A percentile compares a stretch with the other conserved stretches of the same genome.
These are phyloP conservation scores for Semnornis frantzii DNA, from an alignment of 2,113 vertebrate genomes.

Conservation along the genomic window DNA sequence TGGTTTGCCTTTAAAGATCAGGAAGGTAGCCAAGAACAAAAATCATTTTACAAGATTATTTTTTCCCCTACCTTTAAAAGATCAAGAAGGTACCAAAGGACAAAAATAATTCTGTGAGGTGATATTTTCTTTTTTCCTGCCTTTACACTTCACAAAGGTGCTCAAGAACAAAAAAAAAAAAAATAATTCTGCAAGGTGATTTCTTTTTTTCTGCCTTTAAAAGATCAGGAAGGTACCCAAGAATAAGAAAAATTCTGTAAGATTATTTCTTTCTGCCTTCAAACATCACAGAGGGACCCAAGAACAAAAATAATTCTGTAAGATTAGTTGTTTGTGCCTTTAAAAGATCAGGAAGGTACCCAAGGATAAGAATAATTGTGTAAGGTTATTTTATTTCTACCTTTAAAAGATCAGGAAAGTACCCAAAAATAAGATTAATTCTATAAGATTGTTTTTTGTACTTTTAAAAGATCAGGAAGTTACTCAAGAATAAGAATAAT, in stretches of 20 bases:
- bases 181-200: no score
- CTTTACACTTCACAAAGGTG: no score
- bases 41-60: no score
- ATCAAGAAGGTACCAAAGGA: no score
- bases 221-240: background rate
- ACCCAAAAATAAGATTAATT: background rate
- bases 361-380: background rate
- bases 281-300: no score
- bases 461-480: background rate
- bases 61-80: no score
- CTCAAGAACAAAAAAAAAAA: background rate
- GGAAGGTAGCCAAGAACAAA: no score
- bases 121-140: no score
- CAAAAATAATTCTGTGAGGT: no score
- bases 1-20: background rate
- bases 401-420: background rate
- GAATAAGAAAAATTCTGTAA: no score
- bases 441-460: background rate
- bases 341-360: background rate
- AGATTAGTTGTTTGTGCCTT: background rate
- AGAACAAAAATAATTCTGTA: no score
- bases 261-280: no score
- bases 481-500: background rate
- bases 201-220: constrained; percentile 3
- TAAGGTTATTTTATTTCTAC: background rate